A percentile compares a stretch with the other conserved stretches of the same genome.
phyloP scores from a whole-genome alignment of 2,888 invertebrate genomes.

The Mystacides longicornis region DNA sequence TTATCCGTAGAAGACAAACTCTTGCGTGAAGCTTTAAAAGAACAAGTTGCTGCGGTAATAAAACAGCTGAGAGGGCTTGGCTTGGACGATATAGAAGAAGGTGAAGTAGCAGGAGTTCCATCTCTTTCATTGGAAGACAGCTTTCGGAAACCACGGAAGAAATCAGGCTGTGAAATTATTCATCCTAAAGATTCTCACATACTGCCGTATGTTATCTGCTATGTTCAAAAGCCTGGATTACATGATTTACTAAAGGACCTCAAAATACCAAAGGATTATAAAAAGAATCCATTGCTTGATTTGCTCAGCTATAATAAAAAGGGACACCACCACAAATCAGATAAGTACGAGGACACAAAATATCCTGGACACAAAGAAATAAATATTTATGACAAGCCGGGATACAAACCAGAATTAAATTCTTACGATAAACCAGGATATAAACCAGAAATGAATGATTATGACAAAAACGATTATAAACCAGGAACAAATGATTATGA shows the following conservation, averaged over 20 bases:
- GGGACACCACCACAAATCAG: background rate
- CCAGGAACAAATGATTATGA: background rate
- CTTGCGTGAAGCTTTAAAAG: background rate
- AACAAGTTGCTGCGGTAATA: background rate
- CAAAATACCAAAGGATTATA: background rate
- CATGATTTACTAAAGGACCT: background rate
- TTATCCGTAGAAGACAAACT: background rate
- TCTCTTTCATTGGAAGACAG: background rate
- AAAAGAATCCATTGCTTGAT: background rate
- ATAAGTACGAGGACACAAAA: background rate
- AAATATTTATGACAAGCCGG: background rate
- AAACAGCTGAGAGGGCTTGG: background rate
- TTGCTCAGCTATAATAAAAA: background rate
- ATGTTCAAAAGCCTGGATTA: background rate
- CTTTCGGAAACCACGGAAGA: background rate
- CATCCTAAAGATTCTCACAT: slow-evolving; percentile 5
- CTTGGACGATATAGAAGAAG: background rate
- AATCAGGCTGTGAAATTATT: slow-evolving; percentile 9
- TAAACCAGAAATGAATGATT: background rate
- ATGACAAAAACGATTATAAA: background rate
- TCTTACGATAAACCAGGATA: background rate
- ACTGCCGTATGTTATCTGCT: slow-evolving; percentile 7
- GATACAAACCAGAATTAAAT: background rate
- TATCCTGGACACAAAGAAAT: background rate
- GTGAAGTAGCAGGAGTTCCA: background rate